These are phyloP conservation scores for Eumeta japonica DNA, from an alignment of 1,140 invertebrate genomes.

Conservation along the genomic window DNA sequence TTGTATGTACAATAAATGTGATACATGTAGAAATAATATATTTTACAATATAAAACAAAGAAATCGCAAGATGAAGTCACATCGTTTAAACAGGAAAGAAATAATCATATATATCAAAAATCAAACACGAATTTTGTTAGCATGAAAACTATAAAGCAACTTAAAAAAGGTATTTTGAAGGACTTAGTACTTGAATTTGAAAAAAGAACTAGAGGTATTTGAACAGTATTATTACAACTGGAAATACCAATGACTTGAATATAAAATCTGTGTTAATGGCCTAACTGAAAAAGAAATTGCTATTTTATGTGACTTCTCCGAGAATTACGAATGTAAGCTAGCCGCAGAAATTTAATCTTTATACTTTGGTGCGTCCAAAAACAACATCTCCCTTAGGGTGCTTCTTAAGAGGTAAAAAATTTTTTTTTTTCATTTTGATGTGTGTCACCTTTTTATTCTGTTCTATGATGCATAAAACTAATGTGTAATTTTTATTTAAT, in stretches of 20 bases:
- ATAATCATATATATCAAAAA: slow-evolving; percentile 8
- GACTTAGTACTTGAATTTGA: slow-evolving; percentile 7
- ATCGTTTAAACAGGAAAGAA: slow-evolving; percentile 7
- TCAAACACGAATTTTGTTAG: slow-evolving; percentile 4
- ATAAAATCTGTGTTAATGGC: slow-evolving; percentile 8
- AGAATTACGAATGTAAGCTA: slow-evolving; percentile 12
- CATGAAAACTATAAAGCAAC: slow-evolving; percentile 7
- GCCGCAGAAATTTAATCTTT: slow-evolving; percentile 8
- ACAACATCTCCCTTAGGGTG: too few relatives aligned
- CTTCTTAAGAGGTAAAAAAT: too few relatives aligned
- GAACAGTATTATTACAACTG: slow-evolving; percentile 11
- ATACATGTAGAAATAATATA: background rate
- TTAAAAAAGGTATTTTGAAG: slow-evolving; percentile 3
- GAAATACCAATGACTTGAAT: slow-evolving; percentile 11
- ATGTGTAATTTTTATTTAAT: too few relatives aligned
- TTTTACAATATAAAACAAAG: slow-evolving; percentile 2
- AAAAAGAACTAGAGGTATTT: slow-evolving; percentile 7
- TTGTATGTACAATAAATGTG: slow-evolving; percentile 8
- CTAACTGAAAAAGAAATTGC: slow-evolving; percentile 8
- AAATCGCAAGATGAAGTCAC: slow-evolving; percentile 5
- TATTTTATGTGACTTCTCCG: slow-evolving; percentile 11
- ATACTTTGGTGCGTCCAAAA: slow-evolving; percentile 14
- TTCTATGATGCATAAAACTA: too few relatives aligned
- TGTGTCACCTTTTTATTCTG: too few relatives aligned
- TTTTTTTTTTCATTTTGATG: too few relatives aligned